phyloP scores from a whole-genome alignment of 1,140 invertebrate species.

The Drosophila sucinea region DNA sequence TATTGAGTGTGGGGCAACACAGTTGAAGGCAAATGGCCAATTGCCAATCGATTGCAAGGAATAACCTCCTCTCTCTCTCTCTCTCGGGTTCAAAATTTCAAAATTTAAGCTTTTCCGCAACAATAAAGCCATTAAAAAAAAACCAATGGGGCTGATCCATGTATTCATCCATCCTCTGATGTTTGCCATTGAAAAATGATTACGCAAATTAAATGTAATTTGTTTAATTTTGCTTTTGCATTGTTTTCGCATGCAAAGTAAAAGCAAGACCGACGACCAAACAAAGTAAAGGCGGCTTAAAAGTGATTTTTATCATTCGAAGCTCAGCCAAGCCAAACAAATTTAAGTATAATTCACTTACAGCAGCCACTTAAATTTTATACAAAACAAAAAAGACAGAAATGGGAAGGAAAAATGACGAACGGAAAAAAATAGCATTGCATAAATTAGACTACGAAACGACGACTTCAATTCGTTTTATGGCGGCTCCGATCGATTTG shows the following conservation, averaged over 20 bases:
- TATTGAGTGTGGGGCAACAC: constrained; percentile 45
- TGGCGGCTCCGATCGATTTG: constrained; percentile 68
- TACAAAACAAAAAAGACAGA: constrained; percentile 36
- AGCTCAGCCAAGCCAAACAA: constrained; percentile 63
- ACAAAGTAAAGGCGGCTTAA: constrained; percentile 44
- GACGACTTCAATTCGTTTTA: constrained; percentile 66
- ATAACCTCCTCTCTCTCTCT: not conserved
- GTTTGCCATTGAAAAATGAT: constrained; percentile 71
- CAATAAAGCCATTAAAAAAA: constrained; percentile 35
- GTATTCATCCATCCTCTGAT: constrained; percentile 23
- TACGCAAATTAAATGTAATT: constrained; percentile 78
- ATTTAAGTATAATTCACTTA: constrained; percentile 77
- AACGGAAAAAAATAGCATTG: constrained; percentile 56
- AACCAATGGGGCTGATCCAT: not conserved
- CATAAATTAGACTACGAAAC: constrained; percentile 67
- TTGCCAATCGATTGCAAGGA: constrained; percentile 24
- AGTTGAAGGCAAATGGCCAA: constrained; percentile 22
- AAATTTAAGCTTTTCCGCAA: constrained; percentile 52
- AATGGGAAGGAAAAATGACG: not conserved
- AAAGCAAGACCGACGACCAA: constrained; percentile 38
- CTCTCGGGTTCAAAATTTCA: constrained; percentile 34
- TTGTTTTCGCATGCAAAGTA: constrained; percentile 60
- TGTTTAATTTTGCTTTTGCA: constrained; percentile 26
- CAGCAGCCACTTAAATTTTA: constrained; percentile 31
- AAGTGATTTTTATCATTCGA: constrained; percentile 66